A percentile compares a stretch with the other conserved stretches of the same genome.
Evolutionary conservation across 2,113 vertebrate species (phyloP).

Genomic region (Oreochromis tanganicae): DNA sequence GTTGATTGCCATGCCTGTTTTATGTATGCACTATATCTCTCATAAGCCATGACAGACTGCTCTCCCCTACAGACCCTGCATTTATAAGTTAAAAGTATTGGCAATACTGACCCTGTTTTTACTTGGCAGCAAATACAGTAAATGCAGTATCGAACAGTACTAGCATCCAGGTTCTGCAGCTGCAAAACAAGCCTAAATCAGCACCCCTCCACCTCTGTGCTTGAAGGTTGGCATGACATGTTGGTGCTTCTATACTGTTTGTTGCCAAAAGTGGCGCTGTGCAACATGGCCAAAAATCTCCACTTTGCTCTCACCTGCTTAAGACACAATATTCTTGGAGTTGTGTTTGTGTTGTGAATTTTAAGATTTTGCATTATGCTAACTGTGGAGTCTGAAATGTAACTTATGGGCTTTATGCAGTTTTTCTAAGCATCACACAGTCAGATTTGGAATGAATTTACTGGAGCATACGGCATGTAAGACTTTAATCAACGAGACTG

Average conservation of each 20-base stretch:
- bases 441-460: neutral
- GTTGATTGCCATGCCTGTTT: neutral
- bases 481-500: too few relatives aligned
- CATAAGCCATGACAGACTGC: neutral
- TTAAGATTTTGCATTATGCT: neutral
- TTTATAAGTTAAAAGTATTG: neutral
- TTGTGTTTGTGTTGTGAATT: fast-evolving
- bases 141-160: neutral
- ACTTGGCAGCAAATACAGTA: neutral
- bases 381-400: neutral
- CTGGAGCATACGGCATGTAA: neutral
- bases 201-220: neutral
- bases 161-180: neutral
- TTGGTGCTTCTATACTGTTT: neutral
- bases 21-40: neutral
- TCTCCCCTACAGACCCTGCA: neutral
- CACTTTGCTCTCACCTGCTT: neutral
- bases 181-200: neutral
- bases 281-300: neutral
- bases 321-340: neutral
- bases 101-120: neutral
- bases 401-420: neutral
- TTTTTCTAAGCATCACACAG: neutral
- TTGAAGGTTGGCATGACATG: neutral
- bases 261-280: neutral